phyloP scores from a whole-genome alignment of 92 coral and sea anemone species.

The Virgularia gustaviana region DNA sequence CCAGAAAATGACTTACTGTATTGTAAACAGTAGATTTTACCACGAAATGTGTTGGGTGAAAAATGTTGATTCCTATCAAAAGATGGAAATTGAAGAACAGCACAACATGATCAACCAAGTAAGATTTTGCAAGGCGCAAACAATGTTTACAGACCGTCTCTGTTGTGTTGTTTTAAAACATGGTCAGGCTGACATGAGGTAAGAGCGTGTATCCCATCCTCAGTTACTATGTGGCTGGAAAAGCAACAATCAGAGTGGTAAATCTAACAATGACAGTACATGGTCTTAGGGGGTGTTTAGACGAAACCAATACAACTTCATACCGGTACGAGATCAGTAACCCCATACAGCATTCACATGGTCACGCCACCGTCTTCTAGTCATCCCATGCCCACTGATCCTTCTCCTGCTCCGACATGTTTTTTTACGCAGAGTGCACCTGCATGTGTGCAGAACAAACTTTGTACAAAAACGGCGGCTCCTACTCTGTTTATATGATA shows the following conservation, averaged over 20 bases:
- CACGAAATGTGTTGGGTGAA: slow-evolving; percentile 10
- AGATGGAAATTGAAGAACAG: slow-evolving; percentile 18
- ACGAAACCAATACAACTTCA: too few relatives aligned
- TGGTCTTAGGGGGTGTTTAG: not conserved
- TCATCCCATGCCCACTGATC: too few relatives aligned
- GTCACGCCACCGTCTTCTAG: too few relatives aligned
- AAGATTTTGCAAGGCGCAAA: slow-evolving; percentile 20
- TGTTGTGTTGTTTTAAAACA: slow-evolving; percentile 3
- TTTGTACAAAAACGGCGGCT: too few relatives aligned
- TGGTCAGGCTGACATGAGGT: not conserved
- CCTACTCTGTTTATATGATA: too few relatives aligned
- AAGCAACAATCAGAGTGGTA: not conserved
- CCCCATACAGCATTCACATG: too few relatives aligned
- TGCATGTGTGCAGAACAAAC: too few relatives aligned
- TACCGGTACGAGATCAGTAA: too few relatives aligned
- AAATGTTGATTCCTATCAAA: slow-evolving; percentile 9
- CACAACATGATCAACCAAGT: not conserved
- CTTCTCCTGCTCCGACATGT: too few relatives aligned
- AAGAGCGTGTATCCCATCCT: not conserved
- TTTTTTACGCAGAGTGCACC: too few relatives aligned
- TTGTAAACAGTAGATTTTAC: too few relatives aligned
- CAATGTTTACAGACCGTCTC: slow-evolving; percentile 12
- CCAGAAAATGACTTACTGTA: too few relatives aligned
- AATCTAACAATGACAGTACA: slow-evolving; percentile 2
- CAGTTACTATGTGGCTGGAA: slow-evolving; percentile 15